A percentile compares a stretch with the other conserved stretches of the same genome.
Conservation (phyloP, 2,113 vertebrate species). For the Gambusia affinis region DNA sequence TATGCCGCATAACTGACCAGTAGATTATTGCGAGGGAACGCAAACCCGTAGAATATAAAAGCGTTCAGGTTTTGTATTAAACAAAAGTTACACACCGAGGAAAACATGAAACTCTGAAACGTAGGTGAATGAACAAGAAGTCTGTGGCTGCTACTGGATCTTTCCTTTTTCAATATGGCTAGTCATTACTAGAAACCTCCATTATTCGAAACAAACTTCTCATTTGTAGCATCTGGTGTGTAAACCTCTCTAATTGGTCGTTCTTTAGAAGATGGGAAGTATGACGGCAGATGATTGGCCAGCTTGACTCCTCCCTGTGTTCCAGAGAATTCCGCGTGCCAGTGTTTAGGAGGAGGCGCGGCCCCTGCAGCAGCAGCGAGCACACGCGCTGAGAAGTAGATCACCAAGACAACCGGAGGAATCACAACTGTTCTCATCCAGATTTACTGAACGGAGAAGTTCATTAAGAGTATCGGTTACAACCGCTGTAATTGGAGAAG, state of each 20-base stretch:
- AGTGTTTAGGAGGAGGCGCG: slow-evolving; percentile 13
- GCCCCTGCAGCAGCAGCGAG: neutral
- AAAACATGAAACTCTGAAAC: neutral
- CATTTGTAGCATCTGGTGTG: slow-evolving; percentile 22
- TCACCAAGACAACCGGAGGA: neutral
- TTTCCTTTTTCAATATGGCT: neutral
- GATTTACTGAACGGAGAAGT: neutral
- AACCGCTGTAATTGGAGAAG: neutral
- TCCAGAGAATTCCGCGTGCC: slow-evolving; percentile 64
- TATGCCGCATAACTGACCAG: too few species aligned
- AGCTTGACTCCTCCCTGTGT: slow-evolving; percentile 30
- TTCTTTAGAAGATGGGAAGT: neutral
- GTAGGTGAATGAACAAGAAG: neutral
- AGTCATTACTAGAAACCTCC: slow-evolving; percentile 8
- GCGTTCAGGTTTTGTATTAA: too few species aligned
- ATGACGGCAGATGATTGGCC: slow-evolving; percentile 21
- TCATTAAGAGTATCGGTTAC: neutral
- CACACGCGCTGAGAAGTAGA: neutral
- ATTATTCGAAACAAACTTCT: neutral
- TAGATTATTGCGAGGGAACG: too few species aligned
- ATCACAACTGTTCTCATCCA: neutral
- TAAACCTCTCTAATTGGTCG: slow-evolving; percentile 46
- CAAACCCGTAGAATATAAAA: neutral
- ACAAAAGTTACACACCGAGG: neutral
- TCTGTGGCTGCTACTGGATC: neutral